A percentile compares a stretch with the other conserved stretches of the same genome.
These are phyloP conservation scores for Anoura caudifer DNA, from an alignment of 2,113 vertebrate genomes.

Conservation along the genomic window DNA sequence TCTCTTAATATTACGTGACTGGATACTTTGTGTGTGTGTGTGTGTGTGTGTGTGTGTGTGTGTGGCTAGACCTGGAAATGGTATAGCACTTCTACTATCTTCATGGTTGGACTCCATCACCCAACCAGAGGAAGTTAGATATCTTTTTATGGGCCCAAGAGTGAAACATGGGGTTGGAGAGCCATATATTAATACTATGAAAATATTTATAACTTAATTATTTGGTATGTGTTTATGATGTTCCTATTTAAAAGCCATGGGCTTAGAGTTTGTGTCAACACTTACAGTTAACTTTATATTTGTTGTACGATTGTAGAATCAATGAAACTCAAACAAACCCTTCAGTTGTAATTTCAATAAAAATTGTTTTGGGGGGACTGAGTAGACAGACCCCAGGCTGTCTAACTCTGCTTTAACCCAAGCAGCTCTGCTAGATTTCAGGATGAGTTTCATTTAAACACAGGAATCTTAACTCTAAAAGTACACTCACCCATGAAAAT, in stretches of 20 bases:
- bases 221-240: not conserved
- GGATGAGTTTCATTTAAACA: not conserved
- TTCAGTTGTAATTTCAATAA: not conserved
- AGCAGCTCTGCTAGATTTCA: not conserved
- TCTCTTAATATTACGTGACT: no score
- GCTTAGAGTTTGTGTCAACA: constrained; percentile 1
- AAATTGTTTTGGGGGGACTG: not conserved
- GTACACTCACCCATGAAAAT: not conserved
- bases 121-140: not conserved
- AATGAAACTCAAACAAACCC: not conserved
- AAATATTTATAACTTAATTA: not conserved
- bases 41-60: no score
- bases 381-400: not conserved
- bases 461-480: not conserved
- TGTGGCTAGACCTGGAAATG: not conserved
- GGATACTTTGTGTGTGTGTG: not conserved
- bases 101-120: not conserved
- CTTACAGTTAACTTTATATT: constrained; percentile 2
- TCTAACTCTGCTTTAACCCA: not conserved
- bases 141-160: not conserved
- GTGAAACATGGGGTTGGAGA: not conserved
- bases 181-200: not conserved
- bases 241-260: not conserved
- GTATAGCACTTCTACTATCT: not conserved
- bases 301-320: not conserved